A percentile compares a stretch with the other conserved stretches of the same genome.
phyloP scores from a whole-genome alignment of 2,113 vertebrate genomes.

The Sapayoa aenigma region DNA sequence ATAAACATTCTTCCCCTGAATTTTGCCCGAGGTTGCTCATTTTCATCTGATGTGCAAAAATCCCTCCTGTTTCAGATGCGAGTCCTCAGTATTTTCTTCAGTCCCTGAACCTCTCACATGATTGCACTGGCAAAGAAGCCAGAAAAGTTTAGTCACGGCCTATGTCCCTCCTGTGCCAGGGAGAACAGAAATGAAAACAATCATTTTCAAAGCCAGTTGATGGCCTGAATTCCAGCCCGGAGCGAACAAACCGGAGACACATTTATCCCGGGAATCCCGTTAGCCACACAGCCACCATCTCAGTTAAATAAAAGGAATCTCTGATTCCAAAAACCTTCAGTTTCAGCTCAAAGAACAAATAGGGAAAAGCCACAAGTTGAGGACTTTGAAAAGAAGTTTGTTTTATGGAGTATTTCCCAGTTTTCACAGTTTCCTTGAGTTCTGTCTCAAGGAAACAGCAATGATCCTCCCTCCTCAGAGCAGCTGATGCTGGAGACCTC shows the following conservation, averaged over 20 bases:
- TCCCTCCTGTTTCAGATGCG: background rate
- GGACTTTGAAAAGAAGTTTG: background rate
- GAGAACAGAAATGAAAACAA: constrained; percentile 11
- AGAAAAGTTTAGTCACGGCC: constrained; percentile 38
- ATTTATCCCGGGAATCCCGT: background rate
- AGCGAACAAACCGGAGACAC: background rate
- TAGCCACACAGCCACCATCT: background rate
- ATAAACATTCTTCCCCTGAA: background rate
- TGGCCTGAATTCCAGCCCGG: background rate
- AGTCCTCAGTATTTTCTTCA: background rate
- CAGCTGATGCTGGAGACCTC: background rate
- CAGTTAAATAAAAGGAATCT: background rate
- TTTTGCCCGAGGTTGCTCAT: background rate
- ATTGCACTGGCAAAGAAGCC: background rate
- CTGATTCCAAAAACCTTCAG: background rate
- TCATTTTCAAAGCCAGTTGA: background rate
- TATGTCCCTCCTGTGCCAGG: background rate
- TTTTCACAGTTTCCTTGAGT: background rate
- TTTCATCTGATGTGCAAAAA: background rate
- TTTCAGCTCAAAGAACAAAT: background rate
- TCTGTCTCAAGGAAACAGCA: background rate
- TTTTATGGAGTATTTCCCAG: background rate
- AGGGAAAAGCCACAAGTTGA: background rate
- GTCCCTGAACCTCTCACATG: background rate
- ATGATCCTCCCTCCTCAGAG: background rate